Base-by-base conservation (phyloP, 2,888 invertebrate species). In the Eupithecia dodoneata region DNA sequence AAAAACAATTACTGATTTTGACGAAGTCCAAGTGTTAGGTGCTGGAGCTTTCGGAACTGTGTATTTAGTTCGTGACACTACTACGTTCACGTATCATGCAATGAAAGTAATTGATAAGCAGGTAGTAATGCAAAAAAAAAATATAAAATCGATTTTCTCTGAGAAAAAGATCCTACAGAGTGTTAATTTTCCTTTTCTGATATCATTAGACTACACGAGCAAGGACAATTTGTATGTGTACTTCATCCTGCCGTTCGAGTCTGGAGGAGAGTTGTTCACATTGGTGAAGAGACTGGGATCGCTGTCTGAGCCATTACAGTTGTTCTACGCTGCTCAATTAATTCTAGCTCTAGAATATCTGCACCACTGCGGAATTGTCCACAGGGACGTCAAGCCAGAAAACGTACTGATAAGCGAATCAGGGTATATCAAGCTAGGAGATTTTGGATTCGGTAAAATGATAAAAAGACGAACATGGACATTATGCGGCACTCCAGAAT, bases 401-500 rank as follows among this genome's bases (percentile, higher is more conserved):
- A 99, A 99, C 90, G 96, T 99, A 80, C 94, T 98, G 80, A 96
- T 99, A 49, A 97, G 97, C 86, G 88, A 90, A 75, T 94, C 94
- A 45, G 98, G 98, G 0, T 98, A 98, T 87, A 89, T 97, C 5
- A 96, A 98, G 94, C 95, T 99, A 72, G 97, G 98, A 5, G 99
- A 99, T 93, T 98, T 99, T 88, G 99, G 99, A 72, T 99, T 99
- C 92, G 97, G 98, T 82, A 99, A 99, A 95, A 91, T 96, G 77
- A 92, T 97, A 74, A 96, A 96, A 81, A 94, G 94, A 7, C 94
- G 99, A 83, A 99, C 99, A 0, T 98, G 98, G 97, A 99, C 98
- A 0, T 90, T 99, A 74, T 99, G 99, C 89, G 99, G 99, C 0
- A 99, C 99, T 0, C 99, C 99, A 0, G 99, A 99, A 91, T 99